A percentile compares a stretch with the other conserved stretches of the same genome.
phyloP scores from a whole-genome alignment of 2,113 vertebrate species.

The Muntiacus reevesi region DNA sequence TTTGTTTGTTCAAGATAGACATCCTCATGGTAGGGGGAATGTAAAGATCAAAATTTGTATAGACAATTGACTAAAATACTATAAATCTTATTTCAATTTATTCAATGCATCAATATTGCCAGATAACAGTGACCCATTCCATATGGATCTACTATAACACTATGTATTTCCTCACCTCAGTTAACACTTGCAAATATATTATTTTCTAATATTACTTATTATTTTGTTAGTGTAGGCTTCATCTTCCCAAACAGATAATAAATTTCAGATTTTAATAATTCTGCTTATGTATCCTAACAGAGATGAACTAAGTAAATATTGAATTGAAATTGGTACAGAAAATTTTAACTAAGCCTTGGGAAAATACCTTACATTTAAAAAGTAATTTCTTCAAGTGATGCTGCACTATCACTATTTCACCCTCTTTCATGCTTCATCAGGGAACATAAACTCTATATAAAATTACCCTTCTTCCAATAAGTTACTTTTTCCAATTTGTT shows the following conservation, averaged over 20 bases:
- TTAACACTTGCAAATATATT: background rate
- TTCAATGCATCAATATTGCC: background rate
- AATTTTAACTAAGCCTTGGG: background rate
- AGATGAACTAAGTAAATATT: background rate
- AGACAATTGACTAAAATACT: background rate
- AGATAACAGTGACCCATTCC: background rate
- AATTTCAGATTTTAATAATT: background rate
- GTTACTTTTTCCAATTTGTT: background rate
- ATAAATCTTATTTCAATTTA: background rate
- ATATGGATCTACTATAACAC: background rate
- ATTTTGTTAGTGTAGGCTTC: background rate
- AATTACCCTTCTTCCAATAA: background rate
- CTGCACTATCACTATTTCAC: background rate
- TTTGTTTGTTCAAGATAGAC: background rate
- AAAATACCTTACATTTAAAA: background rate
- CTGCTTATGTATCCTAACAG: background rate
- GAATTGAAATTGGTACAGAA: background rate
- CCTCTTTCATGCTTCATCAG: background rate
- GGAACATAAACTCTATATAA: background rate
- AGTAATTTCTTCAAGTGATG: background rate
- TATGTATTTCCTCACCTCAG: background rate
- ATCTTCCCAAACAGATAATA: background rate
- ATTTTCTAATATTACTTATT: background rate
- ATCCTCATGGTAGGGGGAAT: background rate
- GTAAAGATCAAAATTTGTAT: background rate